A percentile compares a stretch with the other conserved stretches of the same genome.
These are phyloP conservation scores for Megalops cyprinoides DNA, from an alignment of 2,797 vertebrate species.

Conservation along the genomic window DNA sequence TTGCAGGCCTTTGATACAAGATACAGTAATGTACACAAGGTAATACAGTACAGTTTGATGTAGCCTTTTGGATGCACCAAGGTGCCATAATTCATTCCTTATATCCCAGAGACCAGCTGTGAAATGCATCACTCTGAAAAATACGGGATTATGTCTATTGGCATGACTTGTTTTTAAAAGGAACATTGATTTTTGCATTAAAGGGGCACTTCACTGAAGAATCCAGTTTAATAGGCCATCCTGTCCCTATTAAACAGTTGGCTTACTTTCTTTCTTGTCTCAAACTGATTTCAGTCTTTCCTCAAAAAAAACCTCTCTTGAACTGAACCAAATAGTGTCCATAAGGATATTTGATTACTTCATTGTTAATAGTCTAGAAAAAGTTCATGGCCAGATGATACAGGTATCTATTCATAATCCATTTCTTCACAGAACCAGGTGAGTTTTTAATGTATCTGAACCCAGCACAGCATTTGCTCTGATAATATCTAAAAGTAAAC, in stretches of 20 bases:
- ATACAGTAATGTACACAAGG: not conserved
- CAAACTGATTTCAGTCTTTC: not conserved
- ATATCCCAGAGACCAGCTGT: not conserved
- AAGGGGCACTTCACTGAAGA: not conserved
- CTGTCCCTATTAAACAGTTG: not conserved
- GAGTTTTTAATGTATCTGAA: not conserved
- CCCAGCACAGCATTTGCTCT: not conserved
- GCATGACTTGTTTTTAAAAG: not conserved
- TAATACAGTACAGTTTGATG: not conserved
- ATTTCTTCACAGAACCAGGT: not conserved
- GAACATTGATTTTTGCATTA: not conserved
- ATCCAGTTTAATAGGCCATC: too few species aligned
- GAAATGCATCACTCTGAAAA: conserved; percentile 17
- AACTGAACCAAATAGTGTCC: not conserved
- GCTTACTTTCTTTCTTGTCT: not conserved
- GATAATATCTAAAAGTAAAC: not conserved
- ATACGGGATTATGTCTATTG: not conserved
- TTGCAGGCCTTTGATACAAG: not conserved
- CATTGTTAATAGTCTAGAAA: not conserved
- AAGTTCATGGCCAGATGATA: not conserved
- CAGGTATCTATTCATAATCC: not conserved
- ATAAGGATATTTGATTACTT: not conserved
- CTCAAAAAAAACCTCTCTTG: not conserved
- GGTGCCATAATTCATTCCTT: not conserved
- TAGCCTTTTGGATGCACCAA: not conserved